Evolutionary conservation across 2,888 invertebrate species (phyloP).

Genomic region (Polia nebulosa): DNA sequence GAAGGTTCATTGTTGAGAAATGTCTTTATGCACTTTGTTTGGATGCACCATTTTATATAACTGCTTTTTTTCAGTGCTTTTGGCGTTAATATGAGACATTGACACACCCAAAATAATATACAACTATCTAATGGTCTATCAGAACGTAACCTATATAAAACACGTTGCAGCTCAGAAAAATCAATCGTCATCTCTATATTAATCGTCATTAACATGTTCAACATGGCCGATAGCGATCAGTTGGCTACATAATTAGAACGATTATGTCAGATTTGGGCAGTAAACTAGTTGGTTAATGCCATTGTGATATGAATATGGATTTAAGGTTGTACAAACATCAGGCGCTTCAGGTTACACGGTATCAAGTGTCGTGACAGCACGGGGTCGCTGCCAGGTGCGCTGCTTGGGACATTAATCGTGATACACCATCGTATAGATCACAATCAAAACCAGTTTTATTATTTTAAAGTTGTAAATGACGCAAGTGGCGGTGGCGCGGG

Average conservation of each 20-base stretch:
- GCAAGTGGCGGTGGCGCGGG: slow-evolving; percentile 83
- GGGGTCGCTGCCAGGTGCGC: slow-evolving; percentile 87
- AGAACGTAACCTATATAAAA: slow-evolving; percentile 52
- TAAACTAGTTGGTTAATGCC: slow-evolving; percentile 74
- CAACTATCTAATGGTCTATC: slow-evolving; percentile 3
- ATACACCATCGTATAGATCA: slow-evolving; percentile 88
- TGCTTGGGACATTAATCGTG: slow-evolving; percentile 86
- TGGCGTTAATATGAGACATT: slow-evolving; percentile 2
- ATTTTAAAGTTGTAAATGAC: slow-evolving; percentile 91
- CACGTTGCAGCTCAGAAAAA: slow-evolving; percentile 45
- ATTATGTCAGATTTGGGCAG: slow-evolving; percentile 72
- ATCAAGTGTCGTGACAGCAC: slow-evolving; percentile 81
- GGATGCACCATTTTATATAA: slow-evolving; percentile 21
- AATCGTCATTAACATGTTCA: slow-evolving; percentile 50
- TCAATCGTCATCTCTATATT: slow-evolving; percentile 47
- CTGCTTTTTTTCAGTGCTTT: slow-evolving; percentile 3
- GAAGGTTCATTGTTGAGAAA: slow-evolving; percentile 51
- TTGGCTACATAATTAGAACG: slow-evolving; percentile 64
- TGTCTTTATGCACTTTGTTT: slow-evolving; percentile 30
- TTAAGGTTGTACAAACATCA: slow-evolving; percentile 73
- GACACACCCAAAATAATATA: slow-evolving; percentile 1
- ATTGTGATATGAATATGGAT: slow-evolving; percentile 78
- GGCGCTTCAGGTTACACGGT: slow-evolving; percentile 76
- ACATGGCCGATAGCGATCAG: slow-evolving; percentile 55
- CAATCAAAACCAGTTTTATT: slow-evolving; percentile 90